Evolutionary conservation across 92 coral and sea anemone species (phyloP), one percentile per base, ranked within the genome.

Genomic region (Isaurus tuberculatus): DNA sequence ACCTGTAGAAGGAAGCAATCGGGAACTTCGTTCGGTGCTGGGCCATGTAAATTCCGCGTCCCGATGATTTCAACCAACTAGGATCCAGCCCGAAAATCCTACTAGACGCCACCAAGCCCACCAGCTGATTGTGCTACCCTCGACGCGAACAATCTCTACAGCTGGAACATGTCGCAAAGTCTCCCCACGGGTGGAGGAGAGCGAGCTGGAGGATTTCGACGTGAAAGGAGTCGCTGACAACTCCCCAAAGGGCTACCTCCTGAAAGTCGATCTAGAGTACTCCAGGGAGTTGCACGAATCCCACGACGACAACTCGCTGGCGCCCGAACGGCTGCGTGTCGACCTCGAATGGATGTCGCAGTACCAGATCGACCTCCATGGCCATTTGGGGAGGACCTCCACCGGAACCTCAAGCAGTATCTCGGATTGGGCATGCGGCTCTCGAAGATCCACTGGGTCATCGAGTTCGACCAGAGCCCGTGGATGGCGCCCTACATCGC

Each of bases 141-240:
- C 3, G 74, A 69, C 25, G 74, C 74, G 9, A 69, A 69, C 51
- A 69, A 69, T 4, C 40, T 69, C 4, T 69, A 69, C 44, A 49
- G 74, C 1, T 29, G 2, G 2, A 16, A 11, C 8, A 44, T 44
- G 51, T 44, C 74, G 9, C 74, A 69, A 33, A 34, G 30, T 34
- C 49, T 37, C 0, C 53, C 53, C 29, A 69, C 74, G 1, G 74
- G 73, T 33, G 29, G 48, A 33, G 3, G 73, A 68, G 43, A 68
- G 33, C 9, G 72, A 67, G 72, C 0, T 67, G 1, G 33, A 29
- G 23, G 26, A 9, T 0, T 32, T 32, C 42, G 49, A 69, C 3
- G 49, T 69, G 13, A 20, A 34, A 6, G 42, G 16, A 19, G 44
- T 69, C 1, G 31, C 74, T 0, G 53, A 69, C 28, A 30, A 69